These are phyloP conservation scores for Colinus virginianus DNA, from an alignment of 2,113 vertebrate genomes.

Conservation along the genomic window DNA sequence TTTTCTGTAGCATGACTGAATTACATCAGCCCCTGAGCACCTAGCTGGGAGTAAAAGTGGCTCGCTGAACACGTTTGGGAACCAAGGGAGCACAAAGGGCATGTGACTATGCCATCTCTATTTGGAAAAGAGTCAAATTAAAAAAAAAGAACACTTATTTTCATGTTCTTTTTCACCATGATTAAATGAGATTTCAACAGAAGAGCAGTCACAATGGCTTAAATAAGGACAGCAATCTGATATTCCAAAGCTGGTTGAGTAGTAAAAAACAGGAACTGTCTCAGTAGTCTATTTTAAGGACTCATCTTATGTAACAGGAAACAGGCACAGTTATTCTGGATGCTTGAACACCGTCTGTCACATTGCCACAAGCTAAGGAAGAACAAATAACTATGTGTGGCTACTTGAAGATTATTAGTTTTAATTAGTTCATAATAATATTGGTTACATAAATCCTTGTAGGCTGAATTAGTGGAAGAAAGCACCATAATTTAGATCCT, in stretches of 20 bases:
- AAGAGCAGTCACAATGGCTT: not conserved
- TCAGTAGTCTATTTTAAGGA: conserved; percentile 60
- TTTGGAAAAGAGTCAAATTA: not conserved
- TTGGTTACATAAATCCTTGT: conserved; percentile 39
- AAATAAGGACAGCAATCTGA: not conserved
- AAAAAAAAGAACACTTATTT: not conserved
- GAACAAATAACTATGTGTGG: conserved; percentile 21
- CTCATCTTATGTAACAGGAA: conserved; percentile 46
- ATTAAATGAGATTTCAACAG: not conserved
- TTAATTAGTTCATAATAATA: conserved; percentile 57
- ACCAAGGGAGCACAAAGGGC: conserved; percentile 12
- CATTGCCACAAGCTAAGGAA: conserved; percentile 11
- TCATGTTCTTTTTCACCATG: not conserved
- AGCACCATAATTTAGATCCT: not conserved
- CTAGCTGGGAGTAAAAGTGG: conserved; percentile 9
- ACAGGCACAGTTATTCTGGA: conserved; percentile 41
- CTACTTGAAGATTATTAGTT: conserved; percentile 51
- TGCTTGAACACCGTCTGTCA: conserved; percentile 53
- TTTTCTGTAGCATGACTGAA: conserved; percentile 14
- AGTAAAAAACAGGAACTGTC: not conserved
- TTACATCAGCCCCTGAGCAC: conserved; percentile 6
- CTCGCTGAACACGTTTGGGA: not conserved
- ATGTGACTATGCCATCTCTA: not conserved
- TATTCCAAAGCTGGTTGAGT: not conserved
- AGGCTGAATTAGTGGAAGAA: conserved; percentile 23